Evolutionary conservation across 37 sponge, comb jelly and placozoan species (phyloP).

Genomic region (Mnemiopsis leidyi): DNA sequence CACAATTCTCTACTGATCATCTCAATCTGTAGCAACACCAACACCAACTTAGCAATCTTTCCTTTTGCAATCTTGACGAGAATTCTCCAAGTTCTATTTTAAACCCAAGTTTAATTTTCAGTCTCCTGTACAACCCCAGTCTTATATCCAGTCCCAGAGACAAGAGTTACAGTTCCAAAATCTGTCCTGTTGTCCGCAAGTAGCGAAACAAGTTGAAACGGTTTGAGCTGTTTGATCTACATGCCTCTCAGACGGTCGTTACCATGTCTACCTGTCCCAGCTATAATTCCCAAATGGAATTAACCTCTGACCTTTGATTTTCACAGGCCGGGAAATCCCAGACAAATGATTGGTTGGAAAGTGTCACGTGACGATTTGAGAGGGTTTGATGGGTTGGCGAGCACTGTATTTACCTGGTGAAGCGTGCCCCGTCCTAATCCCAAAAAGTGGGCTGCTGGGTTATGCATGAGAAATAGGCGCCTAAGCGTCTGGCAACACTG

Average conservation of each 20-base stretch:
- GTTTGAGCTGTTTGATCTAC: neutral
- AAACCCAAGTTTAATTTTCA: no score
- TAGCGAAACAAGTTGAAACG: no score
- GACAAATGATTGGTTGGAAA: neutral
- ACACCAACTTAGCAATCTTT: no score
- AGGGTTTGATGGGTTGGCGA: neutral
- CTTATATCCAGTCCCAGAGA: no score
- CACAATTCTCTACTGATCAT: no score
- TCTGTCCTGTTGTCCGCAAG: no score
- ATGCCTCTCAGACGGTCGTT: neutral
- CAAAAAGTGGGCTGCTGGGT: neutral
- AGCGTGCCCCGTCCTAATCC: neutral
- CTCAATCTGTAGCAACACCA: no score
- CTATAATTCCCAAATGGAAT: constrained; percentile 57
- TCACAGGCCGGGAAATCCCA: neutral
- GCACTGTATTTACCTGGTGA: neutral
- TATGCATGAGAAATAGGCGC: constrained; percentile 29
- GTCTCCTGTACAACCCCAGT: no score
- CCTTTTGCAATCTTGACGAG: no score
- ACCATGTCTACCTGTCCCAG: constrained; percentile 18
- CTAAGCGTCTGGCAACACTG: constrained; percentile 12
- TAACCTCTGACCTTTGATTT: constrained; percentile 51
- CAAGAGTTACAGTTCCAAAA: no score
- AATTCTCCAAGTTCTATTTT: no score
- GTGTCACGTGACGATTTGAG: neutral